A percentile compares a stretch with the other conserved stretches of the same genome.
Conservation (phyloP, 2,888 invertebrate genomes). For the Plusia festucae region DNA sequence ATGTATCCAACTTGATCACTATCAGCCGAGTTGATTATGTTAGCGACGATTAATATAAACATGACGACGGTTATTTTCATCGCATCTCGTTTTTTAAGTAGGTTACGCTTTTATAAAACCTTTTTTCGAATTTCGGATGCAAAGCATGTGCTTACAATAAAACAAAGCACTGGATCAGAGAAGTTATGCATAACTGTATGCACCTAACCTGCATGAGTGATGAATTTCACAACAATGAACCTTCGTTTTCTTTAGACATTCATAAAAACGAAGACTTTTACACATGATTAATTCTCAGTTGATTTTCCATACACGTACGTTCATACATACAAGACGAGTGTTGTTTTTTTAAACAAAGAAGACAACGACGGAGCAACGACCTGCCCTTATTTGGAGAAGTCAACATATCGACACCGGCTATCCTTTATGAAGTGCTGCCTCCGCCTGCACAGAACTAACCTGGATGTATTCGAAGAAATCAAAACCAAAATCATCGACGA, state of each 20-base stretch:
- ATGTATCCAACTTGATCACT: slow-evolving; percentile 52
- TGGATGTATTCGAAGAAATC: slow-evolving; percentile 19
- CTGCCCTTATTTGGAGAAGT: slow-evolving; percentile 84
- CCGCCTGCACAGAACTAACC: slow-evolving; percentile 33
- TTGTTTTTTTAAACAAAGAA: slow-evolving; percentile 85
- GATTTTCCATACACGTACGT: slow-evolving; percentile 79
- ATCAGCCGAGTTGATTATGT: slow-evolving; percentile 38
- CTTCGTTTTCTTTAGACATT: slow-evolving; percentile 49
- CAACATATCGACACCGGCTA: slow-evolving; percentile 68
- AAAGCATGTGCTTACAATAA: not conserved
- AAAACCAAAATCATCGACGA: slow-evolving; percentile 12
- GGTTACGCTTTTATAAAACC: slow-evolving; percentile 30
- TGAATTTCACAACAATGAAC: slow-evolving; percentile 37
- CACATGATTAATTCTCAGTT: slow-evolving; percentile 74
- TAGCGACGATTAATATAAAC: slow-evolving; percentile 38
- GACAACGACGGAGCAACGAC: slow-evolving; percentile 77
- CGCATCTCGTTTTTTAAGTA: slow-evolving; percentile 39
- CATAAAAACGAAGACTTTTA: slow-evolving; percentile 69
- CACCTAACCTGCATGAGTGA: slow-evolving; percentile 23
- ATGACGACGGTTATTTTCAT: slow-evolving; percentile 36
- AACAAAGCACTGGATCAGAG: slow-evolving; percentile 8
- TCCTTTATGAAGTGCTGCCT: slow-evolving; percentile 58
- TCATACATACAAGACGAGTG: slow-evolving; percentile 72
- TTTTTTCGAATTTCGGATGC: slow-evolving; percentile 9
- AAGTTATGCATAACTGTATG: slow-evolving; percentile 15